Conservation (phyloP, 2,797 vertebrate genomes). For the Poliocrania exsul region DNA sequence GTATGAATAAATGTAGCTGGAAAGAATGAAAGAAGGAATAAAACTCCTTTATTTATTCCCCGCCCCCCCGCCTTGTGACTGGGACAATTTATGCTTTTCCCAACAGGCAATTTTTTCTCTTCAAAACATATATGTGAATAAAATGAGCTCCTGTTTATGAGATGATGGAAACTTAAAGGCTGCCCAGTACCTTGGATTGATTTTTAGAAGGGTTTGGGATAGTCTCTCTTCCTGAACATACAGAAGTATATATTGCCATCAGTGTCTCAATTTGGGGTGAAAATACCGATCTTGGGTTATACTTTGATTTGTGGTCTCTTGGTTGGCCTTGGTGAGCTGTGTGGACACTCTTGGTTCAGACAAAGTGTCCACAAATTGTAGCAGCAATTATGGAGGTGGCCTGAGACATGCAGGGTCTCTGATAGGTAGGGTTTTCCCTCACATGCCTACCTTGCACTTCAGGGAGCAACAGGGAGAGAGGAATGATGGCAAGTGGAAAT, state of each 20-base stretch:
- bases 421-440: background rate
- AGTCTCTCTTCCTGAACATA: background rate
- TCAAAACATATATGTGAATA: background rate
- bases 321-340: background rate
- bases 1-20: background rate
- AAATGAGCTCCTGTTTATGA: background rate
- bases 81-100: background rate
- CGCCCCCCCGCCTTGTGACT: background rate
- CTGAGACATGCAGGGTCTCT: background rate
- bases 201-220: background rate
- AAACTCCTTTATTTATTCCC: no score
- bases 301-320: background rate
- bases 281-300: background rate
- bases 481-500: background rate
- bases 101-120: background rate
- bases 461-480: background rate
- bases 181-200: background rate
- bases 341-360: background rate
- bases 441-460: background rate
- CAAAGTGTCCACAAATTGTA: background rate
- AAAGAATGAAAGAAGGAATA: background rate
- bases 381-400: background rate
- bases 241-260: background rate
- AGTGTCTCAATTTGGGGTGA: rapidly evolving
- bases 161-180: background rate